Base-by-base conservation (phyloP, 2,113 vertebrate genomes). In the Machaerirhynchus nigripectus region DNA sequence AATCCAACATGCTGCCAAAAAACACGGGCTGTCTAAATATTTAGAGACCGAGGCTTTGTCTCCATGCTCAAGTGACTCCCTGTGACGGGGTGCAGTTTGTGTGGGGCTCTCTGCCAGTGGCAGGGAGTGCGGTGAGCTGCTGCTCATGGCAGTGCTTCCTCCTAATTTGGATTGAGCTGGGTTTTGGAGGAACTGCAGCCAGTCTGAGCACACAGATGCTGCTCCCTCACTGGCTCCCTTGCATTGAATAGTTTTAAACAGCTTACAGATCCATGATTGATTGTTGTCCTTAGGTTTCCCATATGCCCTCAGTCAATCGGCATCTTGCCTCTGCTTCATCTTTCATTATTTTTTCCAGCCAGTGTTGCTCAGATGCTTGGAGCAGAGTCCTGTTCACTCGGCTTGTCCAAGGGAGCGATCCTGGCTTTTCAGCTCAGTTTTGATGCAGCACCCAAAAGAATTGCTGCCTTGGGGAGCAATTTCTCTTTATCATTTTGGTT, bases 251-350 rank as follows among this genome's bases (percentile, higher is more conserved):
- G 67, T 71, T 96, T 91, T 42, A 93, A 95, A 56, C 71, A 69
- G 69, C 69, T 84, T 69, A 87, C 71, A 68, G 79, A 84, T 35
- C 68, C 27, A 1, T 90, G 93, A 90, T 75, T 95, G 67, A 95
- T 74, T 91, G 64, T 85, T 84, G 57, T 88, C 91, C 79, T 87
- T 90, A 70, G 71, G 73, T 90, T n/a, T 89, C 74, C 79, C 80
- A 87, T 90, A 95, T 77, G 59, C 70, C 82, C 84, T 89, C 78
- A 91, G 89, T 95, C 90, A 95, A 90, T 79, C 33, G 53, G 65
- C 35, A 39, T 87, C 44, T 78, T 93, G 73, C 76, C 30, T 63
- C 82, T 71, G 64, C 31, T 88, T 87, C 11, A 3, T 31, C 40
- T 89, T 92, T 74, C 9, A 1, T 70, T 40, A 4, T 30, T 60